Percentiles rank a stretch among this genome's conserved stretches.
These are phyloP conservation scores for Drosophila parvula DNA, from an alignment of 1,140 invertebrate genomes.

Conservation along the genomic window DNA sequence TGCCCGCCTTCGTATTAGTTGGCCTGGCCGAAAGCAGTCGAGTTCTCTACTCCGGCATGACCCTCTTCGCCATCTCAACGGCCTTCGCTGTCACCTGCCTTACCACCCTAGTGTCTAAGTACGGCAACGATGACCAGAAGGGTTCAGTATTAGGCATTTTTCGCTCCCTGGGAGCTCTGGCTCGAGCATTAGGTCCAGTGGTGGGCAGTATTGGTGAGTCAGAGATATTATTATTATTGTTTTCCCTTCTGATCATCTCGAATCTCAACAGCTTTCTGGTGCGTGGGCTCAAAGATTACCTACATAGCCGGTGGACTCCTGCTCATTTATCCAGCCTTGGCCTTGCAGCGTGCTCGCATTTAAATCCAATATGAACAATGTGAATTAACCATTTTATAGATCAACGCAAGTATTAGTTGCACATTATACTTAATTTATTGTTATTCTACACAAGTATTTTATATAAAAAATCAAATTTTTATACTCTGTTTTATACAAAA, in stretches of 20 bases:
- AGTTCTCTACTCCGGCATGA: slow-evolving; percentile 91
- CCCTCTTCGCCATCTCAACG: slow-evolving; percentile 95
- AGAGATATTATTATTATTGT: background rate
- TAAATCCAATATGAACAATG: slow-evolving; percentile 54
- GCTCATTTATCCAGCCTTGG: slow-evolving; percentile 88
- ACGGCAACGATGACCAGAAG: slow-evolving; percentile 93
- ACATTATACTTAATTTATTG: slow-evolving; percentile 59
- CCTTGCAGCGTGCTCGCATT: slow-evolving; percentile 84
- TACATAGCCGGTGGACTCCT: slow-evolving; percentile 89
- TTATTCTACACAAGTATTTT: slow-evolving; percentile 53
- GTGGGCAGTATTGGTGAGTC: slow-evolving; percentile 90
- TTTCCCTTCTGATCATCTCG: background rate
- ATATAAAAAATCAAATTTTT: slow-evolving; percentile 41
- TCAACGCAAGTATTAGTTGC: slow-evolving; percentile 65
- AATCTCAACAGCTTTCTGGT: slow-evolving; percentile 89
- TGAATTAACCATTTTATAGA: slow-evolving; percentile 28
- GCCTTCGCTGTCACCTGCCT: slow-evolving; percentile 97
- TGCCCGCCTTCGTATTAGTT: slow-evolving; percentile 95
- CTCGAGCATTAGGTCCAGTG: slow-evolving; percentile 95
- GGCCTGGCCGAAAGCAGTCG: slow-evolving; percentile 86
- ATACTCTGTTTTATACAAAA: slow-evolving; percentile 36
- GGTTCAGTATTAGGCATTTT: slow-evolving; percentile 97
- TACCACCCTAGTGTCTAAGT: slow-evolving; percentile 93
- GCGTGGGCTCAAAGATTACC: slow-evolving; percentile 89
- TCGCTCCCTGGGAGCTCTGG: slow-evolving; percentile 96